Evolutionary conservation across 2,888 invertebrate genomes (phyloP), one percentile per base, ranked within the genome.

Genomic region (Apodemia duryi): DNA sequence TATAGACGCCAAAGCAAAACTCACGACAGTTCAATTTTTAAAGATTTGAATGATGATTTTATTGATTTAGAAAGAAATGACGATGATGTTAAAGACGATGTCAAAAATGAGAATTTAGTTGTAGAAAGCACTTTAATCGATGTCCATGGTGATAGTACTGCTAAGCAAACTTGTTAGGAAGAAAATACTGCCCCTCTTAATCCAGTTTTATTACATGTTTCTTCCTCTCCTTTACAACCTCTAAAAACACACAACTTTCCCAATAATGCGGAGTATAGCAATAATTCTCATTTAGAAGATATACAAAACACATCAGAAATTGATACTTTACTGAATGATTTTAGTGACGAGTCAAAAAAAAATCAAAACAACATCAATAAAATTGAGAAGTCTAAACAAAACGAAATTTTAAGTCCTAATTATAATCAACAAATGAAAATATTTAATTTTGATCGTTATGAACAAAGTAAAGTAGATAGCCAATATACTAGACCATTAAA

Each of bases 1-100:
- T 96, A 96, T 74, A 95, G 95, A 68, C 88, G 94, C 10, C 94
- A 94, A 70, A 93, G 87, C 70, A 92, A 89, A 71, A 89, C 88
- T 68, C 89, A 86, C 69, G 92, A 92, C 72, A 89, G 84, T 69
- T 80, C 86, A 2, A 81, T 91, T 65, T 90, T 89, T 68, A 91
- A 91, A 82, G 90, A 90, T 70, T 81, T 89, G 41, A 81, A 79
- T 67, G 91, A 91, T 66, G 86, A 86, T 72, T 88, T 89, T 71
- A 79, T 87, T 63, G 81, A 88, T 64, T 70, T 86, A 73, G 82
- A 82, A 60, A 88, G 87, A 75, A 78, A 74, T 57, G 81, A 84
- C 13, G 77, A 78, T 43, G 78, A 79, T 41, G 71, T 74, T 38
- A 81, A 81, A 71, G 80, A 75, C 65, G 80, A 80, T 57, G 68